Conservation (phyloP, 1,140 invertebrate species). For the Neodiprion pinetum region DNA sequence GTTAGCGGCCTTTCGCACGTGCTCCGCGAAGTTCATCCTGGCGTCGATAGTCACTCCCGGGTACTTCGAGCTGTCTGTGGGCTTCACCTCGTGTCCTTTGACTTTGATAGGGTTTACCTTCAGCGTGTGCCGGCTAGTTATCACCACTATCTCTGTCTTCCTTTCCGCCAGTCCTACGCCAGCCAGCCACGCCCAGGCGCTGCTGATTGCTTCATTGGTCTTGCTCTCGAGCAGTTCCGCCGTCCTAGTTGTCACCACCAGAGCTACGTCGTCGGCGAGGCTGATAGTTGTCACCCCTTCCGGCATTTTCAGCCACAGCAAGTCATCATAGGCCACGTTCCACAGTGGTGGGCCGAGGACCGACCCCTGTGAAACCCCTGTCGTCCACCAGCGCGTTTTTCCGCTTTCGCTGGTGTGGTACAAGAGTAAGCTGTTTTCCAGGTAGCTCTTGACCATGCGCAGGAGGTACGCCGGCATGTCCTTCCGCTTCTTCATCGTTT, state of each 20-base stretch:
- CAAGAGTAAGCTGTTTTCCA: constrained; percentile 14
- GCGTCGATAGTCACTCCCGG: not conserved
- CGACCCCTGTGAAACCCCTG: constrained; percentile 33
- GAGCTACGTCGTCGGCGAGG: constrained; percentile 41
- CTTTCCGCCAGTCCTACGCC: constrained; percentile 17
- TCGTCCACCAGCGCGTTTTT: constrained; percentile 5
- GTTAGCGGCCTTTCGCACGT: not conserved
- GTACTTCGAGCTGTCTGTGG: not conserved
- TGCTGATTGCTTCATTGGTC: not conserved
- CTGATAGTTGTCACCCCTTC: constrained; percentile 22
- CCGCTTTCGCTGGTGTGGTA: constrained; percentile 21
- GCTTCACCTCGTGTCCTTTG: not conserved
- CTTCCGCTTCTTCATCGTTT: constrained; percentile 16
- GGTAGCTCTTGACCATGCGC: constrained; percentile 26
- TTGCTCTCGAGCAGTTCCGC: constrained; percentile 12
- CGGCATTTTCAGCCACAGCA: constrained; percentile 31
- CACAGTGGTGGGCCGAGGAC: constrained; percentile 39
- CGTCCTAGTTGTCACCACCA: constrained; percentile 24
- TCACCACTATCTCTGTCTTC: constrained; percentile 28
- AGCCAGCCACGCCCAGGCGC: not conserved
- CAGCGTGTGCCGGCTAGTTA: constrained; percentile 10
- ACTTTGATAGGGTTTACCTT: not conserved
- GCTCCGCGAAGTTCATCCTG: not conserved
- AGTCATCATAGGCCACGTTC: constrained; percentile 42
- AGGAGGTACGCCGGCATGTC: constrained; percentile 18